Evolutionary conservation across 2,797 vertebrate species (phyloP).

Genomic region (Galagoides demidoff): DNA sequence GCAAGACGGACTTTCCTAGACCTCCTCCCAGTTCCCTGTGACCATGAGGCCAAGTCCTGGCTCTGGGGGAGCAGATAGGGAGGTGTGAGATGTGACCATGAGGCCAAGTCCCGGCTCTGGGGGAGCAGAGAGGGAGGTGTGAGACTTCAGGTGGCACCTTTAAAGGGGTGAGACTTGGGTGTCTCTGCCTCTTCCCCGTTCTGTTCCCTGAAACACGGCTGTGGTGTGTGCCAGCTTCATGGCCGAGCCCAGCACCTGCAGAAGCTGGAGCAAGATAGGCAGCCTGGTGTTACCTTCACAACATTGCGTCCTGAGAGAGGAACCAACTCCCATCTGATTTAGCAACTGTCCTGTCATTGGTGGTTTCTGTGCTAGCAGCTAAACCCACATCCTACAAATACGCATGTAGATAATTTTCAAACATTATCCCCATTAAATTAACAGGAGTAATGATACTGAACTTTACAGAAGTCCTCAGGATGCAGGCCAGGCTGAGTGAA

Average conservation of each 20-base stretch:
- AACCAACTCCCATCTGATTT: no score
- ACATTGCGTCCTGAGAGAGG: background rate
- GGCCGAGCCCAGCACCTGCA: fast-evolving
- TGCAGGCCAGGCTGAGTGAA: background rate
- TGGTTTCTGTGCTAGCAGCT: background rate
- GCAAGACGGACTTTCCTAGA: background rate
- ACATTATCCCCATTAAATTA: background rate
- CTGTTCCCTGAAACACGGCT: background rate
- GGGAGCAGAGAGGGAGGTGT: no score
- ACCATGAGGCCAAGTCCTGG: background rate
- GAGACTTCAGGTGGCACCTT: background rate
- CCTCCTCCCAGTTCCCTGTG: background rate
- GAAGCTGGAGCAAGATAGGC: fast-evolving
- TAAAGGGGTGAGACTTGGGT: background rate
- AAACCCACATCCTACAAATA: background rate
- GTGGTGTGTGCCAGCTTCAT: fast-evolving
- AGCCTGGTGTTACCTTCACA: no score
- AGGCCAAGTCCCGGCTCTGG: background rate
- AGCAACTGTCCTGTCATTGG: background rate
- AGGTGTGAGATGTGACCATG: background rate
- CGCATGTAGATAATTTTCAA: background rate
- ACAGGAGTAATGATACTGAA: background rate
- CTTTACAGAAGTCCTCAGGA: background rate
- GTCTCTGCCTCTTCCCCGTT: background rate
- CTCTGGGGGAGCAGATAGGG: no score